phyloP scores from a whole-genome alignment of 1,140 invertebrate genomes.

The Oncopeltus fasciatus region DNA sequence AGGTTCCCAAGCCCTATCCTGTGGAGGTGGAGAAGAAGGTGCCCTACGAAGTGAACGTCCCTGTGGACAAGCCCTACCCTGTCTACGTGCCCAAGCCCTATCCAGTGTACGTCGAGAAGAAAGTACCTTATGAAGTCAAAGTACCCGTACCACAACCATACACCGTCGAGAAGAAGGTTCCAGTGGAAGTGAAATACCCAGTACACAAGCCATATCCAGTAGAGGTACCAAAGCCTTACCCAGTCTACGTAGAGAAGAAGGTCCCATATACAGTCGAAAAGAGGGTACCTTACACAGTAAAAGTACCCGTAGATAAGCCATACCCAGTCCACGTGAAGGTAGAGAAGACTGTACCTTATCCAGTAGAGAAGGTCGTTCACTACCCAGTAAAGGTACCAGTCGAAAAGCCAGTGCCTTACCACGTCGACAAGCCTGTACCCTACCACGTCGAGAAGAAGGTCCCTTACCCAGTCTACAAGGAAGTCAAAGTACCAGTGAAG shows the following conservation, averaged over 20 bases:
- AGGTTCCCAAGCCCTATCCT: conserved; percentile 38
- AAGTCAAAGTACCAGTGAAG: conserved; percentile 2
- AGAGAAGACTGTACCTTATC: conserved; percentile 32
- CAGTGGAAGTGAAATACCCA: conserved; percentile 34
- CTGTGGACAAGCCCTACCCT: conserved; percentile 41
- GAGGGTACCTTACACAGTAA: conserved; percentile 33
- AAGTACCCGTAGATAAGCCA: conserved; percentile 41
- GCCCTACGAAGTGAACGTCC: conserved; percentile 62
- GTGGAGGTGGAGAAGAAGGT: conserved; percentile 41
- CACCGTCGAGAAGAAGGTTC: conserved; percentile 19
- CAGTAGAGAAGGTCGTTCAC: conserved; percentile 51
- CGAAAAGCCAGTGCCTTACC: conserved; percentile 37
- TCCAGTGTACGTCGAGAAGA: conserved; percentile 46
- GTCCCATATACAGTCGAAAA: conserved; percentile 28
- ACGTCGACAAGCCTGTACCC: conserved; percentile 36
- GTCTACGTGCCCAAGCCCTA: conserved; percentile 44
- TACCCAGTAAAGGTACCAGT: conserved; percentile 36
- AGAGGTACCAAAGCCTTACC: conserved; percentile 26
- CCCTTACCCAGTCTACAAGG: conserved; percentile 38
- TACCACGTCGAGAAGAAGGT: conserved; percentile 43
- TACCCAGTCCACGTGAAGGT: conserved; percentile 37
- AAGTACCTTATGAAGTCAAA: conserved; percentile 41
- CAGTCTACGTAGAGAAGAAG: conserved; percentile 31
- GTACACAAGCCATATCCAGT: conserved; percentile 44
- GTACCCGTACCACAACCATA: conserved; percentile 30